phyloP scores from a whole-genome alignment of 2,888 invertebrate genomes.

The Capitulum mitella region DNA sequence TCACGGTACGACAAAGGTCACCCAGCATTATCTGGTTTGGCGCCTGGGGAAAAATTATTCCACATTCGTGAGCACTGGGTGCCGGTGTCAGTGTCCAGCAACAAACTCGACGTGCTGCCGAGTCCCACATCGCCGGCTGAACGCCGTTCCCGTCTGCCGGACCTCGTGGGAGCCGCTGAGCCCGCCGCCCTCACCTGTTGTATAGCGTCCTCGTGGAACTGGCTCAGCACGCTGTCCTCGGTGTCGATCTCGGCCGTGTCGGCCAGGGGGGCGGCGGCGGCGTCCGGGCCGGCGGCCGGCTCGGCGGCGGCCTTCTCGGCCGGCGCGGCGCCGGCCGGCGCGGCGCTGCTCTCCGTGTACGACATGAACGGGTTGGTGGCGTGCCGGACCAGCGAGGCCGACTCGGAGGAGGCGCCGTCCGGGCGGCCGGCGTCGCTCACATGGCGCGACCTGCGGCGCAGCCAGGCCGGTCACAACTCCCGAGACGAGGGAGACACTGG shows the following conservation, averaged over 20 bases:
- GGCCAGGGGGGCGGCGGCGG: conserved; percentile 37
- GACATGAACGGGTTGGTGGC: conserved; percentile 35
- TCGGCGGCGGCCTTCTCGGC: conserved; percentile 39
- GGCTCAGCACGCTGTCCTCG: conserved; percentile 57
- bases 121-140: too few relatives aligned
- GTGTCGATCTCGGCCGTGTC: conserved; percentile 53
- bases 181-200: conserved; percentile 55
- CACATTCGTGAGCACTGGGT: too few relatives aligned
- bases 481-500: neutral
- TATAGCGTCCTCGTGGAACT: conserved; percentile 69
- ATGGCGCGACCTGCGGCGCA: conserved; percentile 5
- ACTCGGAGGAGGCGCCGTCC: conserved; percentile 31
- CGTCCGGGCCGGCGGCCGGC: conserved; percentile 38
- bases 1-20: too few relatives aligned
- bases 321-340: conserved; percentile 30
- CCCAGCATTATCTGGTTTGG: too few relatives aligned
- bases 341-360: conserved; percentile 37
- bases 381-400: conserved; percentile 38
- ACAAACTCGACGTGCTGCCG: neutral
- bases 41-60: too few relatives aligned
- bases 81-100: neutral
- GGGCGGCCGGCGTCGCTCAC: neutral
- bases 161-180: too few relatives aligned
- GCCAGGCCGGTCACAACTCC: neutral
- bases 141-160: too few relatives aligned